phyloP scores from a whole-genome alignment of 2,888 invertebrate genomes.

The Tyria jacobaeae region DNA sequence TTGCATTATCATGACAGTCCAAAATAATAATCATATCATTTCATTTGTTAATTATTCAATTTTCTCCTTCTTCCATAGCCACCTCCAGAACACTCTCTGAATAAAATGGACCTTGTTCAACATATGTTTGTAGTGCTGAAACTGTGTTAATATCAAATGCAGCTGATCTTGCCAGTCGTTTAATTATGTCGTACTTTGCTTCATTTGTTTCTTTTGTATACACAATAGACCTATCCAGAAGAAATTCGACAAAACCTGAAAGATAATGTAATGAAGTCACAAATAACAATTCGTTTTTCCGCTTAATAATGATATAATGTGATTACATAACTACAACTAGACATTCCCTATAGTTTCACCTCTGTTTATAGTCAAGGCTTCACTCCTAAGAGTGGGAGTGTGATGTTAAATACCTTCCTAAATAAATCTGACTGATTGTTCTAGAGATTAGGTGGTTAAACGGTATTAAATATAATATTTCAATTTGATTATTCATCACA shows the following conservation, averaged over 20 bases:
- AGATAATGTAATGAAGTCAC: conserved; percentile 33
- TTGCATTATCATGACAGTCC: conserved; percentile 23
- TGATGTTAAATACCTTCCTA: too few species aligned
- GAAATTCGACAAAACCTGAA: conserved; percentile 91
- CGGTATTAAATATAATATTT: too few species aligned
- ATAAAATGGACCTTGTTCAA: conserved; percentile 92
- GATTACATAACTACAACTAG: too few species aligned
- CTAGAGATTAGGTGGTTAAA: too few species aligned
- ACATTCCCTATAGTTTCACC: too few species aligned
- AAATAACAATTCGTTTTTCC: neutral
- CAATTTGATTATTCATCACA: neutral
- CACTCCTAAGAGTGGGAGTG: too few species aligned
- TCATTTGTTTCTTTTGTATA: conserved; percentile 90
- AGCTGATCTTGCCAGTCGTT: conserved; percentile 85
- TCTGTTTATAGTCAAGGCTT: too few species aligned
- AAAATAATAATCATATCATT: conserved; percentile 13
- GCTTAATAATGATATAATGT: neutral
- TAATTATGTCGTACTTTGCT: conserved; percentile 91
- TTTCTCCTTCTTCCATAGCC: conserved; percentile 89
- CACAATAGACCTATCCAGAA: conserved; percentile 91
- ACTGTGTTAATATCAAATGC: conserved; percentile 88
- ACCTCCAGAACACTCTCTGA: conserved; percentile 90
- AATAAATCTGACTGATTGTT: too few species aligned
- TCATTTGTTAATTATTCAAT: conserved; percentile 4
- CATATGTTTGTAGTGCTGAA: conserved; percentile 89